Evolutionary conservation across 92 coral and sea anemone species (phyloP).

Genomic region (Actinernus sp.): DNA sequence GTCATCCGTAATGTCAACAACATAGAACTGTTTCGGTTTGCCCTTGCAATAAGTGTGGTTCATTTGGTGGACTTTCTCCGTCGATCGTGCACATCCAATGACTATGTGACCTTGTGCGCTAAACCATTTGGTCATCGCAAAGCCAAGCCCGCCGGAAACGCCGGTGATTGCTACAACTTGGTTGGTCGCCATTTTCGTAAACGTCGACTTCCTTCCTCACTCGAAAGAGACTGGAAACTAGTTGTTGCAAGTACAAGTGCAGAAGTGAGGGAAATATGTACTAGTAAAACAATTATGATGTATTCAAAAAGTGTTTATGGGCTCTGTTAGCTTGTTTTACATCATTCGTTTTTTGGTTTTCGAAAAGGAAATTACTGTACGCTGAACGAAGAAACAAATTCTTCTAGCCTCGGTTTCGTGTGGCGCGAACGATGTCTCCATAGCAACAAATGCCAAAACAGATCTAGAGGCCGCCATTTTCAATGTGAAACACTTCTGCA

Average conservation of each 20-base stretch:
- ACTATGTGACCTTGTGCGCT: slow-evolving; percentile 64
- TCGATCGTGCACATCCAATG: slow-evolving; percentile 70
- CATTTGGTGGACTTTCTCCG: slow-evolving; percentile 51
- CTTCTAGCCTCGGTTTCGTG: background rate
- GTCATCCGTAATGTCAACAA: slow-evolving; percentile 62
- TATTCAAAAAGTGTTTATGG: no score
- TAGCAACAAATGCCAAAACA: background rate
- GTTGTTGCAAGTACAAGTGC: no score
- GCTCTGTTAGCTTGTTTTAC: no score
- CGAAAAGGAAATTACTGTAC: no score
- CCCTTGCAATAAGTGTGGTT: slow-evolving; percentile 51
- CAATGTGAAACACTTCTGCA: background rate
- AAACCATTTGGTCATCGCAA: slow-evolving; percentile 77
- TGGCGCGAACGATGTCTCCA: background rate
- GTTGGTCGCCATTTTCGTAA: no score
- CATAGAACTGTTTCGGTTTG: slow-evolving; percentile 59
- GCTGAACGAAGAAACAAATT: no score
- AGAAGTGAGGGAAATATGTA: no score
- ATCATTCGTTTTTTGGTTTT: no score
- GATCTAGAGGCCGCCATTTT: slow-evolving; percentile 3
- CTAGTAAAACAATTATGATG: no score
- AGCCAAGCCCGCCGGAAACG: slow-evolving; percentile 74
- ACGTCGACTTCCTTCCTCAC: no score
- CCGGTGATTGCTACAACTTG: slow-evolving; percentile 70
- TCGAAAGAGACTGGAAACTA: no score